A percentile compares a stretch with the other conserved stretches of the same genome.
Evolutionary conservation across 2,797 vertebrate genomes (phyloP).

Genomic region (Bradypodion ventrale): DNA sequence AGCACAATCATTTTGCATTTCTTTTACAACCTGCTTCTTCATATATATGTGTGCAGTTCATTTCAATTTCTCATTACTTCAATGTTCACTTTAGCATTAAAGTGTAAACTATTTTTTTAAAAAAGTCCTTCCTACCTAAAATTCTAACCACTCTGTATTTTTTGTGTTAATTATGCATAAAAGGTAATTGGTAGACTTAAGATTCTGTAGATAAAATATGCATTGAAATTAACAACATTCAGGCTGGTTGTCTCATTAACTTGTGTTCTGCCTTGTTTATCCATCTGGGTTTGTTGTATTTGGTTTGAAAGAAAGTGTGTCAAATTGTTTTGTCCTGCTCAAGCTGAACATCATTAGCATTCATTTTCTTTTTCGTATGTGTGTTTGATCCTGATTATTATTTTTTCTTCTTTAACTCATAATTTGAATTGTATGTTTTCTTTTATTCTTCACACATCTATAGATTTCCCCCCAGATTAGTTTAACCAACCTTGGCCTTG

Average conservation of each 20-base stretch:
- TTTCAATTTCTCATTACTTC: background rate
- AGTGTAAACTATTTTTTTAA: background rate
- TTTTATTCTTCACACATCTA: background rate
- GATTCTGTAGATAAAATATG: constrained; percentile 5
- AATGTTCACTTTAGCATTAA: constrained; percentile 1
- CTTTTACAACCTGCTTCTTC: background rate
- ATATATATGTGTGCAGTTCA: background rate
- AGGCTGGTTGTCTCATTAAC: constrained; percentile 4
- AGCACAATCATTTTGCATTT: background rate
- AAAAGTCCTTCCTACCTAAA: background rate
- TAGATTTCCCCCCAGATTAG: background rate
- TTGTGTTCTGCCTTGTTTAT: background rate
- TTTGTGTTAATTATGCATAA: constrained; percentile 15
- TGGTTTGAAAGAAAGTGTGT: constrained; percentile 4
- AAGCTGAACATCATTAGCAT: background rate
- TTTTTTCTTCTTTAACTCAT: background rate
- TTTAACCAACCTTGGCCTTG: background rate
- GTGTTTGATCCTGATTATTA: background rate
- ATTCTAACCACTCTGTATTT: background rate
- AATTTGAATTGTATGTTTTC: background rate
- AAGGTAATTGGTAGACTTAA: constrained; percentile 9
- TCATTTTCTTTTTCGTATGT: background rate
- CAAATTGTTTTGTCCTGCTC: constrained; percentile 2
- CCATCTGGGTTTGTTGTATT: background rate
- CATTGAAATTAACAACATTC: constrained; percentile 20